These are phyloP conservation scores for Falco columbarius DNA, from an alignment of 2,797 vertebrate species.

Conservation along the genomic window DNA sequence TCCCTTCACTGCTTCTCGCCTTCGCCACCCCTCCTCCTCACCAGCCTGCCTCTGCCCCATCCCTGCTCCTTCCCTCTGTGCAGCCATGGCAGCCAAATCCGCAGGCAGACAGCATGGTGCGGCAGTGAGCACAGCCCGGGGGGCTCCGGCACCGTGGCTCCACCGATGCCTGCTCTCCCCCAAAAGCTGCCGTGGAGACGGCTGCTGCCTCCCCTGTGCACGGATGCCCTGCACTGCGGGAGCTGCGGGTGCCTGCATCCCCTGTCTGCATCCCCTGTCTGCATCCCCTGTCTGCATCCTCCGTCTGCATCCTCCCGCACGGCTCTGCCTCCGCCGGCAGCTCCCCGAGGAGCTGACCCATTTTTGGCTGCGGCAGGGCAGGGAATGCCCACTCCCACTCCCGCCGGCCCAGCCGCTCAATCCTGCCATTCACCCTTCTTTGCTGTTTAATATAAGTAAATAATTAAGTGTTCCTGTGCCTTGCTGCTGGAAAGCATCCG, in stretches of 20 bases:
- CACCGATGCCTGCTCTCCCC: background rate
- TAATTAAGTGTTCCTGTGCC: background rate
- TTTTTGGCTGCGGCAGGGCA: background rate
- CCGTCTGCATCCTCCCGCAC: background rate
- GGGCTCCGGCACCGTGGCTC: background rate
- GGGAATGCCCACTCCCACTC: background rate
- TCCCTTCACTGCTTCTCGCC: fast-evolving
- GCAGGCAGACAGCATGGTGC: background rate
- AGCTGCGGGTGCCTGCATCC: background rate
- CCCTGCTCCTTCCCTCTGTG: background rate
- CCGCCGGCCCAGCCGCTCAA: background rate
- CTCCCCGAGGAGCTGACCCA: background rate
- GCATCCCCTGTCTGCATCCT: background rate
- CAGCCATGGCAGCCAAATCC: background rate
- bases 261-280: background rate
- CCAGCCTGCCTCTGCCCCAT: background rate
- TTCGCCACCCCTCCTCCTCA: background rate
- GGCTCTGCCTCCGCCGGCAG: background rate
- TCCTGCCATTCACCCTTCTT: background rate
- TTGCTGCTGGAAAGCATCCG: background rate
- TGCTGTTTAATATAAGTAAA: background rate
- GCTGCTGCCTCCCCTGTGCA: background rate
- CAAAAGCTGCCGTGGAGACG: background rate
- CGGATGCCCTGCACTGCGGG: background rate
- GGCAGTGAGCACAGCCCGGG: background rate